A percentile compares a stretch with the other conserved stretches of the same genome.
Evolutionary conservation across 2,113 vertebrate genomes (phyloP).

Genomic region (Microcebus murinus): DNA sequence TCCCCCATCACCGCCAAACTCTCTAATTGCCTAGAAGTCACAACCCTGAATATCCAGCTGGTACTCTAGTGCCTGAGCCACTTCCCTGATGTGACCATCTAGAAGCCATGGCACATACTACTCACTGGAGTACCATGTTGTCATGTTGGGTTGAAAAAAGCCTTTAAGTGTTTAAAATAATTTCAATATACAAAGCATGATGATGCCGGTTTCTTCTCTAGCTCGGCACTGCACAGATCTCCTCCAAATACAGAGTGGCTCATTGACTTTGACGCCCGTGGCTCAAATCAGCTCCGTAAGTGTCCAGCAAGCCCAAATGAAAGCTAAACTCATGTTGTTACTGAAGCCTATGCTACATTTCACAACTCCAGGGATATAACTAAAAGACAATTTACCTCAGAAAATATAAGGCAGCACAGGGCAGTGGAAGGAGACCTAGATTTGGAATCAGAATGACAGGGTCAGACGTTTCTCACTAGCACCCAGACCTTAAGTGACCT

Average conservation of each 20-base stretch:
- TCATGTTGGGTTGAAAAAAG: background rate
- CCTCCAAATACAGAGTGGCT: background rate
- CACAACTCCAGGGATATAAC: background rate
- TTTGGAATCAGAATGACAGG: constrained; percentile 61
- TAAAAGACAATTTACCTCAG: constrained; percentile 35
- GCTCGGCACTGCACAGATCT: background rate
- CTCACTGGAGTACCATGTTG: background rate
- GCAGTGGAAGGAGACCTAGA: constrained; percentile 17
- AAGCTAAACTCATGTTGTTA: background rate
- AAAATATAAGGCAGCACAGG: constrained; percentile 29
- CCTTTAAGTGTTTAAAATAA: constrained; percentile 24
- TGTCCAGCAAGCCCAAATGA: background rate
- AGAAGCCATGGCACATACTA: background rate
- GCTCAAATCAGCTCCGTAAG: background rate
- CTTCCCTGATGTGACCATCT: background rate
- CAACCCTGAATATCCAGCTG: too few species aligned
- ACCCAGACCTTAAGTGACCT: constrained; percentile 55
- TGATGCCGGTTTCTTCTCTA: constrained; percentile 10
- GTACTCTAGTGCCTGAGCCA: background rate
- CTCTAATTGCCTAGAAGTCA: background rate
- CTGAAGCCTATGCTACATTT: background rate
- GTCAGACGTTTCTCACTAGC: constrained; percentile 62
- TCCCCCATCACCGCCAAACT: background rate
- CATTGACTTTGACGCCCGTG: constrained; percentile 11
- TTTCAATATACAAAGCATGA: constrained; percentile 34